Evolutionary conservation across 1,140 invertebrate genomes (phyloP).

Genomic region (Leucophenga varia): DNA sequence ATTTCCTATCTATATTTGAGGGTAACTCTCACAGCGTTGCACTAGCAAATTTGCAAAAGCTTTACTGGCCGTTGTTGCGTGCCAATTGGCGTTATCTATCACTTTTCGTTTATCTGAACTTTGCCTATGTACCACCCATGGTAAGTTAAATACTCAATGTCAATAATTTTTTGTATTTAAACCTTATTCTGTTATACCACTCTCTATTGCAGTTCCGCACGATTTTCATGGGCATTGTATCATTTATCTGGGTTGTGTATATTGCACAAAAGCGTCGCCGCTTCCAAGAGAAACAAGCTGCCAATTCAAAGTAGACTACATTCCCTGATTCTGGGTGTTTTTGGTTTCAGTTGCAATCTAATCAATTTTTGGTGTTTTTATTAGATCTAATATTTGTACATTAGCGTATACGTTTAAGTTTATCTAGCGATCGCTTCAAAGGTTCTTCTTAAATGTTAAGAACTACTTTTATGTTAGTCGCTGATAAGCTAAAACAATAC

Average conservation of each 20-base stretch:
- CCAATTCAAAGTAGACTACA: not conserved
- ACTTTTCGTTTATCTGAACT: slow-evolving; percentile 69
- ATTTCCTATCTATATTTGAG: slow-evolving; percentile 69
- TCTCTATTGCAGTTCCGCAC: slow-evolving; percentile 65
- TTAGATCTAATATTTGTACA: too few species aligned
- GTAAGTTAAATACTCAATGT: slow-evolving; percentile 57
- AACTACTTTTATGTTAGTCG: too few species aligned
- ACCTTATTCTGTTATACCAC: slow-evolving; percentile 20
- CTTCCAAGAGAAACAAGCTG: slow-evolving; percentile 35
- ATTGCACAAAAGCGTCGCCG: slow-evolving; percentile 61
- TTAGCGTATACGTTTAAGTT: too few species aligned
- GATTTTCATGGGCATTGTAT: slow-evolving; percentile 66
- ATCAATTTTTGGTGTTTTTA: too few species aligned
- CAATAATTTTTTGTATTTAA: slow-evolving; percentile 3
- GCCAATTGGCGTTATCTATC: slow-evolving; percentile 74
- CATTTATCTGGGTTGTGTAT: slow-evolving; percentile 71
- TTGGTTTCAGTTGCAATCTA: too few species aligned
- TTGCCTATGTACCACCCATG: slow-evolving; percentile 70
- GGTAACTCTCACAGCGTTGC: slow-evolving; percentile 67
- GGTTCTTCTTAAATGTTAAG: too few species aligned
- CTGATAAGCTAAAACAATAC: too few species aligned
- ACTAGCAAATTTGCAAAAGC: slow-evolving; percentile 60
- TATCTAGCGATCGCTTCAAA: too few species aligned
- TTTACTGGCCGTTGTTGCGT: slow-evolving; percentile 65
- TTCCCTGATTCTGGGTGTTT: too few species aligned